These are phyloP conservation scores for Drosophila conformis DNA, from an alignment of 2,888 invertebrate species.

Conservation along the genomic window DNA sequence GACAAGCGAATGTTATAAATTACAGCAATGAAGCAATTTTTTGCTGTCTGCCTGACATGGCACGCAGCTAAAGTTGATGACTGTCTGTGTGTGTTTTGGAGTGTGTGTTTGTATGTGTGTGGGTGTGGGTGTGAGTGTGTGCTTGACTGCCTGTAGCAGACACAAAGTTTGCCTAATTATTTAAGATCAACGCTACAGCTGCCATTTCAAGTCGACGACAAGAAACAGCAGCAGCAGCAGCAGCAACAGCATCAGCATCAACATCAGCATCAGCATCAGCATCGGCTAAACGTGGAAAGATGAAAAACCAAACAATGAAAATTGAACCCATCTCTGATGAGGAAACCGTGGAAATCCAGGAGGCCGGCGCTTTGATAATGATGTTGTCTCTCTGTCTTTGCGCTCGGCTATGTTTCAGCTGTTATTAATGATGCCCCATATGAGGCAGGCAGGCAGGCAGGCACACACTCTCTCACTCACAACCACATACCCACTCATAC, in stretches of 20 bases:
- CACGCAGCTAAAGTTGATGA: conserved; percentile 46
- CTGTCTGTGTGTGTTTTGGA: conserved; percentile 27
- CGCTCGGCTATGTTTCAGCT: conserved; percentile 57
- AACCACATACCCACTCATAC: conserved; percentile 23
- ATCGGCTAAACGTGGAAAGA: conserved; percentile 33
- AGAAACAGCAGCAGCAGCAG: conserved; percentile 14
- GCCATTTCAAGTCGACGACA: conserved; percentile 69
- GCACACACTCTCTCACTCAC: conserved; percentile 13
- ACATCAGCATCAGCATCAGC: background rate
- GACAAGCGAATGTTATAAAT: conserved; percentile 83
- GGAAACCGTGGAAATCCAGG: background rate
- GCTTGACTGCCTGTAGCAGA: conserved; percentile 62
- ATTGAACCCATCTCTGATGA: conserved; percentile 53
- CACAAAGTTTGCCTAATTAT: conserved; percentile 77
- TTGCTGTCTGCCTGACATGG: conserved; percentile 43
- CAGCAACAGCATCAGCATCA: background rate
- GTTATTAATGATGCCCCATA: conserved; percentile 79
- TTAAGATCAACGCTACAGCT: conserved; percentile 71
- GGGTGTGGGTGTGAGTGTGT: conserved; percentile 17
- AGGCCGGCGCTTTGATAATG: conserved; percentile 51
- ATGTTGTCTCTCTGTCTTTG: conserved; percentile 47
- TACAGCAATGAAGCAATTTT: conserved; percentile 79
- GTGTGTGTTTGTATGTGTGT: background rate
- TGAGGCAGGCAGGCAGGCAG: conserved; percentile 38
- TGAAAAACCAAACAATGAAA: conserved; percentile 76